These are phyloP conservation scores for Heliconius charithonia DNA, from an alignment of 2,888 invertebrate genomes.

Conservation along the genomic window DNA sequence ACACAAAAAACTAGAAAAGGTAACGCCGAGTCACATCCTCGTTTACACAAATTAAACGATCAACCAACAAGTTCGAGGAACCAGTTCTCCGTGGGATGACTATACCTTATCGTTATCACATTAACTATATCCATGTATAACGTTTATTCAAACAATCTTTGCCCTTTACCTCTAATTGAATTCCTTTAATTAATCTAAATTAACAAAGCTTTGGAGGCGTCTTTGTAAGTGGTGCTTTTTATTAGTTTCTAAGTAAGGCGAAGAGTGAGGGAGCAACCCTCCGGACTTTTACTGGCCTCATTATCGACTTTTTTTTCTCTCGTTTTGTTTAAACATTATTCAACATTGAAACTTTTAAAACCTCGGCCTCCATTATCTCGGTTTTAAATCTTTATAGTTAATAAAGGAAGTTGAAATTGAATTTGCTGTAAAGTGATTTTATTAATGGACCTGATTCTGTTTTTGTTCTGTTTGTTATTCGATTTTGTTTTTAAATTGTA, in stretches of 20 bases:
- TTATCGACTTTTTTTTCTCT: conserved; percentile 68
- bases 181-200: conserved; percentile 64
- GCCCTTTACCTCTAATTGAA: conserved; percentile 48
- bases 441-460: conserved; percentile 16
- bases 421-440: conserved; percentile 50
- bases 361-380: conserved; percentile 37
- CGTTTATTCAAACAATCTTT: conserved; percentile 29
- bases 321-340: conserved; percentile 68
- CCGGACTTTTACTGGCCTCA: conserved; percentile 73
- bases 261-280: conserved; percentile 73
- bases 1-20: conserved; percentile 2
- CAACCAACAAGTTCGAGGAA: conserved; percentile 17
- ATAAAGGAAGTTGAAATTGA: conserved; percentile 40
- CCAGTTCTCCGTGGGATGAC: neutral
- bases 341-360: conserved; percentile 45
- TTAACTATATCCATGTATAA: conserved; percentile 18
- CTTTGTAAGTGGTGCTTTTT: conserved; percentile 73
- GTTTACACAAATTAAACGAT: conserved; percentile 13
- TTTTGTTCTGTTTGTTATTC: conserved; percentile 22
- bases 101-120: conserved; percentile 19
- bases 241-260: conserved; percentile 79
- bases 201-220: conserved; percentile 52
- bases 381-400: conserved; percentile 44
- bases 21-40: conserved; percentile 6
- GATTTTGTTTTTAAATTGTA: conserved; percentile 4